Conservation (phyloP, 2,888 invertebrate species). For the Morpho helenor region DNA sequence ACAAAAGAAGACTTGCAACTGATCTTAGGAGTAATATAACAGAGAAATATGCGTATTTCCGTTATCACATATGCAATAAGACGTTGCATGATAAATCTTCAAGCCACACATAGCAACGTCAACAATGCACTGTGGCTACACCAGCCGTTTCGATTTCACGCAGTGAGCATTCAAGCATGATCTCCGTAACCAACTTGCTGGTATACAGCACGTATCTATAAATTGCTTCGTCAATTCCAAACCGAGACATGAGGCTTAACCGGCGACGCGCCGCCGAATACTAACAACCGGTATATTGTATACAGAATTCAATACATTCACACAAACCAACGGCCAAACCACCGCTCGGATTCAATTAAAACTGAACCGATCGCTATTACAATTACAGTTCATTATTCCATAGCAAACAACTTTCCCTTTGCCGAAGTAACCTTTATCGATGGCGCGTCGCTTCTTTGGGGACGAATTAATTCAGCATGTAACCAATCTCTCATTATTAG, state of each 20-base stretch:
- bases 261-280: conserved; percentile 23
- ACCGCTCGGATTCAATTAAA: conserved; percentile 1
- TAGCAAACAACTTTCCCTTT: conserved; percentile 1
- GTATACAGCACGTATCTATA: conserved; percentile 17
- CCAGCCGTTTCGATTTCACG: conserved; percentile 18
- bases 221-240: conserved; percentile 30
- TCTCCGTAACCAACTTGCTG: conserved; percentile 18
- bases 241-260: conserved; percentile 23
- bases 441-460: conserved; percentile 20
- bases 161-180: conserved; percentile 19
- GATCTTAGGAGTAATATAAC: no score
- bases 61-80: no score
- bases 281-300: conserved; percentile 24
- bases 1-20: no score
- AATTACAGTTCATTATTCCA: conserved; percentile 16
- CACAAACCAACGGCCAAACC: conserved; percentile 5
- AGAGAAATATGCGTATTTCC: no score
- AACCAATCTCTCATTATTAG: conserved; percentile 40
- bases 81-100: no score
- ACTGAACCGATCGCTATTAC: background rate
- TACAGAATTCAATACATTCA: conserved; percentile 14
- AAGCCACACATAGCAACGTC: background rate
- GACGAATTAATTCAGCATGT: conserved; percentile 40
- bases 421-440: conserved; percentile 9
- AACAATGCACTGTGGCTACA: conserved; percentile 1